Evolutionary conservation across 2,888 invertebrate species (phyloP).

Genomic region (Lasioglossum morio): DNA sequence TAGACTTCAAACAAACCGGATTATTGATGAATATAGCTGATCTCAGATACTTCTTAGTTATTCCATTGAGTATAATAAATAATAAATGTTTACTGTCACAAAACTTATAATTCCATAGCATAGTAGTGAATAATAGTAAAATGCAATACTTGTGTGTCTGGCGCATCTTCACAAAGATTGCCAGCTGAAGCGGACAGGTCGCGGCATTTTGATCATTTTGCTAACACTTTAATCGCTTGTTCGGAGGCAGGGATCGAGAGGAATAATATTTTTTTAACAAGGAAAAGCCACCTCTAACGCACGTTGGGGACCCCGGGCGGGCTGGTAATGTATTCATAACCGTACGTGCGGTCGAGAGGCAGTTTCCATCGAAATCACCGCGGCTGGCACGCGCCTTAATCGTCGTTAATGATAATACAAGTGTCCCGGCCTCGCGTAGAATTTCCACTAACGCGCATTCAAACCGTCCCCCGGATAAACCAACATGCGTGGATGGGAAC

Average conservation of each 20-base stretch:
- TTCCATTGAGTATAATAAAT: too few relatives aligned
- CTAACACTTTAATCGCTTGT: not conserved
- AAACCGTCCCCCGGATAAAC: constrained; percentile 61
- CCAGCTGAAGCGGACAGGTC: not conserved
- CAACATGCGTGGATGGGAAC: constrained; percentile 64
- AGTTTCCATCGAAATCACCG: constrained; percentile 57
- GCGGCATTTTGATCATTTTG: not conserved
- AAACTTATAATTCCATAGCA: not conserved
- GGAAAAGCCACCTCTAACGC: not conserved
- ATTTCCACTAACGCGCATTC: constrained; percentile 66
- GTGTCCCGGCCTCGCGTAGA: constrained; percentile 51
- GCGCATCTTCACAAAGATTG: not conserved
- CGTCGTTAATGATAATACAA: constrained; percentile 67
- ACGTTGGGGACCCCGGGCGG: constrained; percentile 11
- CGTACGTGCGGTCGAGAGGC: constrained; percentile 33
- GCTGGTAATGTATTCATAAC: constrained; percentile 57
- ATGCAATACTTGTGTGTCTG: not conserved
- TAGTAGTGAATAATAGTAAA: not conserved
- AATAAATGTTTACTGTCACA: not conserved
- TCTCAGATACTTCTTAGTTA: not conserved
- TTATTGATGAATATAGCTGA: not conserved
- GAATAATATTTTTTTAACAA: not conserved
- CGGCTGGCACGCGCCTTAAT: constrained; percentile 65
- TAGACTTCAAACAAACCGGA: not conserved
- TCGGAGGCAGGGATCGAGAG: not conserved